These are phyloP conservation scores for Limnothrissa miodon DNA, from an alignment of 2,113 vertebrate species.

Conservation along the genomic window DNA sequence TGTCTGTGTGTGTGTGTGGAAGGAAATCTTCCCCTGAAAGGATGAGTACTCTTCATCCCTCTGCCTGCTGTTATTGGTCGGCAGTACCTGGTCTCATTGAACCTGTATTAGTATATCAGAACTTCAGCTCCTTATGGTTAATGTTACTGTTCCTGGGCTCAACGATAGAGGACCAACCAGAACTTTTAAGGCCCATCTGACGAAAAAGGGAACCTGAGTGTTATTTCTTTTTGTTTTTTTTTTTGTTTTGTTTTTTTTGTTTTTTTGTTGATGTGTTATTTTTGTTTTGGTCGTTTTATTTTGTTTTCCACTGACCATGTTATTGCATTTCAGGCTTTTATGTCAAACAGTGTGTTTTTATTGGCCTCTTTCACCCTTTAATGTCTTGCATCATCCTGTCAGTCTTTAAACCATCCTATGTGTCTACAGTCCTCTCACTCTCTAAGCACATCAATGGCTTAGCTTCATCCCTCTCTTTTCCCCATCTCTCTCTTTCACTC, in stretches of 20 bases:
- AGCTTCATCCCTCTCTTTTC: not conserved
- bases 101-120: constrained; percentile 22
- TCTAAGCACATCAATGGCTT: not conserved
- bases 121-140: constrained; percentile 48
- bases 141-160: constrained; percentile 35
- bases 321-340: not conserved
- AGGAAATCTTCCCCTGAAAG: not conserved
- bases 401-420: not conserved
- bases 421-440: not conserved
- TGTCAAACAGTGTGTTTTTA: not conserved
- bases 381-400: not conserved
- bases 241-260: constrained; percentile 22
- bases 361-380: not conserved
- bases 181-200: constrained; percentile 35
- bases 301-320: constrained; percentile 18
- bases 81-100: not conserved
- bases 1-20: not conserved
- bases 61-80: constrained; percentile 1
- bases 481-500: not conserved
- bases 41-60: not conserved
- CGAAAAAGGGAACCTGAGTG: constrained; percentile 57
- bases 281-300: constrained; percentile 22
- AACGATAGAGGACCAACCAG: constrained; percentile 58
- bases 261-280: constrained; percentile 38
- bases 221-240: constrained; percentile 32